Percentiles rank a stretch among this genome's conserved stretches.
Evolutionary conservation across 2,888 invertebrate genomes (phyloP).

Genomic region (Capitulum mitella): DNA sequence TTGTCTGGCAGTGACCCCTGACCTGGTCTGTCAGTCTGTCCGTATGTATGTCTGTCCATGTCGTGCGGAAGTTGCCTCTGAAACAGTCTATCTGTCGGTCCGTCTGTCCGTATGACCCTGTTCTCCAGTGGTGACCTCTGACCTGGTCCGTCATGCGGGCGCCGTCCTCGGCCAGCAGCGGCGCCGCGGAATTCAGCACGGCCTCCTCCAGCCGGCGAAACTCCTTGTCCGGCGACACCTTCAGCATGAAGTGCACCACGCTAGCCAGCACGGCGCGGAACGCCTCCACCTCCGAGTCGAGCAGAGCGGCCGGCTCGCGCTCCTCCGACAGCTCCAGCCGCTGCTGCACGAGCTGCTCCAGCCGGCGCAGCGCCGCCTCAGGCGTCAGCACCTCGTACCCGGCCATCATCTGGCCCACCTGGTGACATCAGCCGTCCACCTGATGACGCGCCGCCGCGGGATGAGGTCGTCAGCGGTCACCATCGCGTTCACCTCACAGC

Average conservation of each 20-base stretch:
- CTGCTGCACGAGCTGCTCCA: background rate
- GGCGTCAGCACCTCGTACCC: background rate
- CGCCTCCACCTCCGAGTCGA: slow-evolving; percentile 25
- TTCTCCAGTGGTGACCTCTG: no score
- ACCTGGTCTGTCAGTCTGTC: background rate
- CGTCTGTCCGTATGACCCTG: no score
- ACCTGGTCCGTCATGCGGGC: background rate
- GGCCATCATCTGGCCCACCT: slow-evolving; percentile 2
- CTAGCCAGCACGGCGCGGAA: background rate
- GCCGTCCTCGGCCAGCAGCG: background rate
- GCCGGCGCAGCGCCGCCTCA: background rate
- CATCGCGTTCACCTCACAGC: no score
- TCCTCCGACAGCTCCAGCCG: background rate
- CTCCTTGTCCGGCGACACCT: background rate
- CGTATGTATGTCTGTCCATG: no score
- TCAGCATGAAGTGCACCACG: background rate
- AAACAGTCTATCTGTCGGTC: background rate
- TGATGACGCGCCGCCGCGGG: background rate
- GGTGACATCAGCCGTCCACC: background rate
- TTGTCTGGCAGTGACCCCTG: no score
- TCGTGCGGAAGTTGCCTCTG: background rate
- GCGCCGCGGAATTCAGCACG: background rate
- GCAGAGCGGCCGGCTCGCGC: background rate
- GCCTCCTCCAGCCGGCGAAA: background rate
- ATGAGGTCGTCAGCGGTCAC: no score